phyloP scores from a whole-genome alignment of 2,113 vertebrate genomes.

The Cariama cristata region DNA sequence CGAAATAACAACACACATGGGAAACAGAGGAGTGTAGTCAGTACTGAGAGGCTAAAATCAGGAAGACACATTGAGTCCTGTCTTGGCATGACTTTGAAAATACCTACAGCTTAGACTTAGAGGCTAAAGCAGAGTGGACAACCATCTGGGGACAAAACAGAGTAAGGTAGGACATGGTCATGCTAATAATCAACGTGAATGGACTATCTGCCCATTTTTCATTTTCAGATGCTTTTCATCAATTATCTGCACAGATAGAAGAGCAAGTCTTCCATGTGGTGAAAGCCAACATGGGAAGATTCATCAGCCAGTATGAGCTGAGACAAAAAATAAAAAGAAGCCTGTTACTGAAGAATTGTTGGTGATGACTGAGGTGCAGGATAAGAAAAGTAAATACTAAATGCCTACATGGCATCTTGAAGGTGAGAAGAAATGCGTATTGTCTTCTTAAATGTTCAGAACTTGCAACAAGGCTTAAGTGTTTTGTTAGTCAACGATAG shows the following conservation, averaged over 20 bases:
- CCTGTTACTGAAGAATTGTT: background rate
- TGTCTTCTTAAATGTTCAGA: background rate
- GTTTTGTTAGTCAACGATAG: background rate
- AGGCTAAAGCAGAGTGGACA: background rate
- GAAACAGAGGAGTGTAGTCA: background rate
- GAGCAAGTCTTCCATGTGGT: background rate
- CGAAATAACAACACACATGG: background rate
- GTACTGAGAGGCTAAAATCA: background rate
- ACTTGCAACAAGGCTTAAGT: background rate
- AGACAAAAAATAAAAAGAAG: background rate
- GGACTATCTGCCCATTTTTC: background rate
- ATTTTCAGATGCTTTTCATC: background rate
- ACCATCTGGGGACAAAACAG: background rate
- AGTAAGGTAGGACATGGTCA: background rate
- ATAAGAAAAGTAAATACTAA: background rate
- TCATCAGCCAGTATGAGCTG: background rate
- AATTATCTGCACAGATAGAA: background rate
- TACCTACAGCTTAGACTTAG: background rate
- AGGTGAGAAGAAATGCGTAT: background rate
- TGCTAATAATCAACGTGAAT: background rate
- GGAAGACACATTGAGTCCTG: background rate
- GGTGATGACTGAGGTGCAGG: background rate
- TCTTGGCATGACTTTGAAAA: background rate
- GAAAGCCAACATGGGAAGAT: background rate
- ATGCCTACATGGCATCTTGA: background rate